These are phyloP conservation scores for Erpetoichthys calabaricus DNA, from an alignment of 2,797 vertebrate species.

Conservation along the genomic window DNA sequence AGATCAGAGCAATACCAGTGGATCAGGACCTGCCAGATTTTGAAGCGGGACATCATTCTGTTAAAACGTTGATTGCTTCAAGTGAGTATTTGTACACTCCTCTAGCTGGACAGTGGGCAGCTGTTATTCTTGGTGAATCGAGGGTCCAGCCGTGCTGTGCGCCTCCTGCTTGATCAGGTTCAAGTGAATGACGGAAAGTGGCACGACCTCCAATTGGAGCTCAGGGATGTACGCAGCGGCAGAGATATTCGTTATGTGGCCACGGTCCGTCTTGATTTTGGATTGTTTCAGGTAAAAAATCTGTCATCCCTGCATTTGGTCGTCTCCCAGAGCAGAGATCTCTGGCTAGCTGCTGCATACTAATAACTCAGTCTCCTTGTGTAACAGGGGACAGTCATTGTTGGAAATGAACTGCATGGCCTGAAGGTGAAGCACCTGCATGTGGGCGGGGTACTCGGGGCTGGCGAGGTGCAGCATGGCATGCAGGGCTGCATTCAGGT, in stretches of 20 bases:
- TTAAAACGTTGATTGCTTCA: too few relatives aligned
- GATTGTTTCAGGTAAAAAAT: constrained; percentile 72
- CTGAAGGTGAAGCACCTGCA: constrained; percentile 90
- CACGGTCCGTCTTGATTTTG: constrained; percentile 79
- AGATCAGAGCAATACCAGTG: too few relatives aligned
- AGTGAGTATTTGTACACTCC: too few relatives aligned
- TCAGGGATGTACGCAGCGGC: constrained; percentile 71
- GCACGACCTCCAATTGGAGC: constrained; percentile 87
- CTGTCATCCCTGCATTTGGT: background rate
- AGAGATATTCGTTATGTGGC: constrained; percentile 70
- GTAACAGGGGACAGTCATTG: constrained; percentile 79
- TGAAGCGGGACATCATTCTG: too few relatives aligned
- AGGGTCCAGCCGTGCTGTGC: constrained; percentile 56
- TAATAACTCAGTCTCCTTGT: too few relatives aligned
- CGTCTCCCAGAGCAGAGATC: background rate
- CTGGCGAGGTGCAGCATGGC: constrained; percentile 75
- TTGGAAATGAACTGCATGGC: constrained; percentile 85
- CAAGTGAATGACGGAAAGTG: constrained; percentile 81
- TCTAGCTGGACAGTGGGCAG: constrained; percentile 69
- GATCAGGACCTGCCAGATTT: too few relatives aligned
- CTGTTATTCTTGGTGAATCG: constrained; percentile 75
- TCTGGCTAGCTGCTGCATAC: too few relatives aligned
- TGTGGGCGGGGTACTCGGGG: constrained; percentile 75
- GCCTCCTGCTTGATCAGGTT: constrained; percentile 77
- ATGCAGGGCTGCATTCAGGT: constrained; percentile 93